phyloP scores from a whole-genome alignment of 2,113 vertebrate genomes.

The Phyllopteryx taeniolatus region DNA sequence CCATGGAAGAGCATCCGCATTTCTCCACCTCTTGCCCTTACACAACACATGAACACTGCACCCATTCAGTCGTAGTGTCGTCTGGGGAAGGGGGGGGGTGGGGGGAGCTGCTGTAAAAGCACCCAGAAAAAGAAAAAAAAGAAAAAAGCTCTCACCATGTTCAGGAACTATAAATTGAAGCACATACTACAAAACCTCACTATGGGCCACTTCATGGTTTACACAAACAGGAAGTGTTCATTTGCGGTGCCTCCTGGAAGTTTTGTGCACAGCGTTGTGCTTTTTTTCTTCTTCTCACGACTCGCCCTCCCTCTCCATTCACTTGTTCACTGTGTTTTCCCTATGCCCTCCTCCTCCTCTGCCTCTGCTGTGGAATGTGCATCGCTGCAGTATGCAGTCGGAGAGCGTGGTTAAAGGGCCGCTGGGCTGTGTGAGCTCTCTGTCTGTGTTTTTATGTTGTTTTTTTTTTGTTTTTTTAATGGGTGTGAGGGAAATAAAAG shows the following conservation, averaged over 20 bases:
- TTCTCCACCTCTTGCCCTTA: constrained; percentile 42
- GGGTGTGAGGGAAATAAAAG: background rate
- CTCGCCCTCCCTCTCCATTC: constrained; percentile 5
- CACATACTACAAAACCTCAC: constrained; percentile 18
- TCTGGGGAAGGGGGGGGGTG: background rate
- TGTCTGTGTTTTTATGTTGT: constrained; percentile 43
- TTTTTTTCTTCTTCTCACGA: background rate
- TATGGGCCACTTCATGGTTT: constrained; percentile 23
- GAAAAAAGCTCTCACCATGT: constrained; percentile 19
- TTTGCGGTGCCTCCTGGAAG: constrained; percentile 16
- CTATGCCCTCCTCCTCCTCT: constrained; percentile 13
- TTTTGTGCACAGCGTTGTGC: background rate
- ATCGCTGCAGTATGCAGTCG: constrained; percentile 54
- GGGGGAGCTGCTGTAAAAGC: constrained; percentile 4
- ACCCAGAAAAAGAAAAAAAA: background rate
- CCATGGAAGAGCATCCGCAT: background rate
- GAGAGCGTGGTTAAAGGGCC: constrained; percentile 45
- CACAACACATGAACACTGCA: constrained; percentile 41
- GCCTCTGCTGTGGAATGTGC: constrained; percentile 52
- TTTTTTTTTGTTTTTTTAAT: constrained; percentile 38
- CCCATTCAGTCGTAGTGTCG: constrained; percentile 38
- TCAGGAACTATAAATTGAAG: constrained; percentile 29
- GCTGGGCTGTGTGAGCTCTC: constrained; percentile 18
- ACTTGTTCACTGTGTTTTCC: constrained; percentile 38
- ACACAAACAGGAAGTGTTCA: constrained; percentile 49